Evolutionary conservation across 2,113 vertebrate genomes (phyloP).

Genomic region (Pterocles gutturalis): DNA sequence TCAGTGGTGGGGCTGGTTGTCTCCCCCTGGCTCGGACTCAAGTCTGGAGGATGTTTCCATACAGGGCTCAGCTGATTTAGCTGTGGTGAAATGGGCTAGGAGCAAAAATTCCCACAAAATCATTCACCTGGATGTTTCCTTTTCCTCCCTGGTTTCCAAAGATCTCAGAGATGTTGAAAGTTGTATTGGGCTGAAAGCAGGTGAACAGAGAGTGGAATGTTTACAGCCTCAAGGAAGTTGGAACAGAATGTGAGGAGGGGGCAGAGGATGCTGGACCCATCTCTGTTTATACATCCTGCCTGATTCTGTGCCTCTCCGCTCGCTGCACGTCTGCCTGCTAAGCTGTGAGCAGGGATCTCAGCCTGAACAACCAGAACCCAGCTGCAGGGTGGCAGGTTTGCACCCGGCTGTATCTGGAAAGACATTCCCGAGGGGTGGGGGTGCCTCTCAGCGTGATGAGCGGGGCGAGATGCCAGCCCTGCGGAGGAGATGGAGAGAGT

Average conservation of each 20-base stretch:
- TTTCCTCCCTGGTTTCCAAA: background rate
- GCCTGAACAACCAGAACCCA: background rate
- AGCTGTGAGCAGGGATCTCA: background rate
- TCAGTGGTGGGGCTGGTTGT: background rate
- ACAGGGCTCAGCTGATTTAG: background rate
- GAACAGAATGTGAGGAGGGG: background rate
- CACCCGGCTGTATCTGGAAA: background rate
- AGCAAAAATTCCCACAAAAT: background rate
- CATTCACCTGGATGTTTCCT: background rate
- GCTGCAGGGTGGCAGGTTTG: background rate
- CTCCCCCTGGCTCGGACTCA: background rate
- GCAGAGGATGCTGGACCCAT: background rate
- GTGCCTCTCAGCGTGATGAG: background rate
- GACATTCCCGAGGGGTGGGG: background rate
- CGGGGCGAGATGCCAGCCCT: background rate
- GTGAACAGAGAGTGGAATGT: background rate
- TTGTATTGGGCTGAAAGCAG: background rate
- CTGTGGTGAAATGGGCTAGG: background rate
- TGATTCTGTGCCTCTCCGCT: background rate
- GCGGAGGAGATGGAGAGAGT: accelerated
- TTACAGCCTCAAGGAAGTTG: background rate
- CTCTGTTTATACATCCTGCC: background rate
- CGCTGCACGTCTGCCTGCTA: background rate
- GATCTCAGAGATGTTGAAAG: background rate
- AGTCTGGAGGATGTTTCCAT: background rate